Evolutionary conservation across 2,888 invertebrate genomes (phyloP).

Genomic region (Eucera pruinosa): DNA sequence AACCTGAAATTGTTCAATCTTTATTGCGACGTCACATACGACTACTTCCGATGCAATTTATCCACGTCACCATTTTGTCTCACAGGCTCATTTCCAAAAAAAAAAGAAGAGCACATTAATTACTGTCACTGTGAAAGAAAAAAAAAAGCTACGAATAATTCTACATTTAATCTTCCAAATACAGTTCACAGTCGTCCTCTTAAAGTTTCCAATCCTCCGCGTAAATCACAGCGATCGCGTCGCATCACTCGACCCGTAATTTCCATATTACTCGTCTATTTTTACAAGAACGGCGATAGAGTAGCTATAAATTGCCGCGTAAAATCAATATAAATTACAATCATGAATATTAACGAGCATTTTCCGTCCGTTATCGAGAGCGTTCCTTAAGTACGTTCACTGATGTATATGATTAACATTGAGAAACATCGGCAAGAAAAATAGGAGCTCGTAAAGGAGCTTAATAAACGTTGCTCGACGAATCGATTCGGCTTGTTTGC

Average conservation of each 20-base stretch:
- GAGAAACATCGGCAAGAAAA: neutral
- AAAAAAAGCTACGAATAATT: too few species aligned
- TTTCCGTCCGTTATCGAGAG: neutral
- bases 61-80: too few species aligned
- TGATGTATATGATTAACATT: neutral
- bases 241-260: neutral
- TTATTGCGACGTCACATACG: too few species aligned
- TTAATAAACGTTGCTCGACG: neutral
- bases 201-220: too few species aligned
- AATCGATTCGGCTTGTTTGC: slow-evolving; percentile 27
- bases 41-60: too few species aligned
- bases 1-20: too few species aligned
- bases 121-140: too few species aligned
- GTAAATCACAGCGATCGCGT: too few species aligned
- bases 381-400: neutral
- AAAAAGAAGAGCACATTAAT: too few species aligned
- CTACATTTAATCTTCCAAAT: too few species aligned
- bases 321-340: neutral
- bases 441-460: neutral
- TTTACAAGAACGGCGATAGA: neutral
- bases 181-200: too few species aligned
- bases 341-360: neutral
- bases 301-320: slow-evolving; percentile 3
- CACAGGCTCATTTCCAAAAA: too few species aligned
- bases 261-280: neutral